A percentile compares a stretch with the other conserved stretches of the same genome.
Conservation (phyloP, 2,113 vertebrate species). For the Penelope pileata region DNA sequence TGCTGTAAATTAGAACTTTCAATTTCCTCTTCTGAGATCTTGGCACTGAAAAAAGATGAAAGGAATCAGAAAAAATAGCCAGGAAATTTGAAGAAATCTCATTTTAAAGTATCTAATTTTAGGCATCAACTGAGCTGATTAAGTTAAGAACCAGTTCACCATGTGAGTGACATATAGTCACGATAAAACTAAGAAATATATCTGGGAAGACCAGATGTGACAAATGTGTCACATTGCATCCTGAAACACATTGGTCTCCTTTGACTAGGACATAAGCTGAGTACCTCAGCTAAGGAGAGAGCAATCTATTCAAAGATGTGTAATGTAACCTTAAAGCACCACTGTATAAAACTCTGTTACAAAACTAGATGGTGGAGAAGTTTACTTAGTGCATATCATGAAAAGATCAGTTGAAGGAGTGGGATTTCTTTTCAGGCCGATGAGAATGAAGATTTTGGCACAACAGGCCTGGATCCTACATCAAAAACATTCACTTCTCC, state of each 20-base stretch:
- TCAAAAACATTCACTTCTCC: neutral
- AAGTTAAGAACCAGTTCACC: neutral
- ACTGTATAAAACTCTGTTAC: neutral
- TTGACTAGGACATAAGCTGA: neutral
- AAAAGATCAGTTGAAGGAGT: neutral
- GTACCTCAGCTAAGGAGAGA: neutral
- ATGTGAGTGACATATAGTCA: neutral
- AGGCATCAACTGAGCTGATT: neutral
- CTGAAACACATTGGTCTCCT: too few relatives aligned
- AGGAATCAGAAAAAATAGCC: too few relatives aligned
- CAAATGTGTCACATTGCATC: neutral
- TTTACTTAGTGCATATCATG: neutral
- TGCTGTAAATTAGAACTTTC: neutral
- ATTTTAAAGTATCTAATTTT: neutral
- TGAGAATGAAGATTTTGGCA: neutral
- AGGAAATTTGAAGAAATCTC: neutral
- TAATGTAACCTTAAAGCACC: accelerated
- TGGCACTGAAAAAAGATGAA: neutral
- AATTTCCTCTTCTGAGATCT: neutral
- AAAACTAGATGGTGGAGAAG: neutral
- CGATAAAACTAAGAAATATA: neutral
- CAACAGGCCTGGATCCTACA: neutral
- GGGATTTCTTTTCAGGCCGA: neutral
- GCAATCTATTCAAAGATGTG: accelerated
- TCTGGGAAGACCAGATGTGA: neutral